Percentiles rank a stretch among this genome's conserved stretches.
Conservation (phyloP, 2,113 vertebrate genomes). For the Hippocampus guttulatus region DNA sequence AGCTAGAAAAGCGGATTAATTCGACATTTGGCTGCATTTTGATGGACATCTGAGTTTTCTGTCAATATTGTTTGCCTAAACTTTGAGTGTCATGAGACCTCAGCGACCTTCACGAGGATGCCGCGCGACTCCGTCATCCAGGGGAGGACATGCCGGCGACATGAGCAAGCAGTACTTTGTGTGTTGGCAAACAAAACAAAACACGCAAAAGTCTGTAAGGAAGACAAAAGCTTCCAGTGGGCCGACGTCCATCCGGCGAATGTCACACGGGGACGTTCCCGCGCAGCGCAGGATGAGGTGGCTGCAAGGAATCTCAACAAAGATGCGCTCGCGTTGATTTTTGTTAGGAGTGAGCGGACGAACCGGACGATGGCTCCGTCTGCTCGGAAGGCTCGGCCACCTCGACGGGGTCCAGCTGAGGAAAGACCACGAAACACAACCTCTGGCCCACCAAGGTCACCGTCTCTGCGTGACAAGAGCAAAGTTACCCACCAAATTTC, state of each 20-base stretch:
- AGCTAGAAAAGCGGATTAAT: not conserved
- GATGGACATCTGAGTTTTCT: not conserved
- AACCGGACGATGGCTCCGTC: slow-evolving; percentile 59
- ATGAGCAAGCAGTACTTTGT: no score
- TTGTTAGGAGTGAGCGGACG: slow-evolving; percentile 54
- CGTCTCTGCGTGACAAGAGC: slow-evolving; percentile 70
- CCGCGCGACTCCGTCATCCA: not conserved
- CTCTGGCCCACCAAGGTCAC: slow-evolving; percentile 85
- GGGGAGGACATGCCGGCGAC: not conserved
- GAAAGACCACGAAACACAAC: slow-evolving; percentile 92
- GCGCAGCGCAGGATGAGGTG: slow-evolving; percentile 6
- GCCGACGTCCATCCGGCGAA: not conserved
- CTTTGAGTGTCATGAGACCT: not conserved
- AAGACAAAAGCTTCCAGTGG: not conserved
- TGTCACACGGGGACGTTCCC: slow-evolving; percentile 19
- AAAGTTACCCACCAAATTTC: not conserved
- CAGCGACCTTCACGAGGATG: not conserved
- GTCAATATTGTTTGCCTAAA: not conserved
- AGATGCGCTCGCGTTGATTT: not conserved
- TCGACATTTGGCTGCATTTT: not conserved
- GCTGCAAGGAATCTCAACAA: slow-evolving; percentile 4
- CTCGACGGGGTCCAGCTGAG: slow-evolving; percentile 76
- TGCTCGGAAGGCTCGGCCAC: slow-evolving; percentile 57
- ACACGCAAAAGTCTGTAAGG: not conserved
- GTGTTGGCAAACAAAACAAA: not conserved